Conservation (phyloP, 1,140 invertebrate genomes). For the Pararge aegeria region DNA sequence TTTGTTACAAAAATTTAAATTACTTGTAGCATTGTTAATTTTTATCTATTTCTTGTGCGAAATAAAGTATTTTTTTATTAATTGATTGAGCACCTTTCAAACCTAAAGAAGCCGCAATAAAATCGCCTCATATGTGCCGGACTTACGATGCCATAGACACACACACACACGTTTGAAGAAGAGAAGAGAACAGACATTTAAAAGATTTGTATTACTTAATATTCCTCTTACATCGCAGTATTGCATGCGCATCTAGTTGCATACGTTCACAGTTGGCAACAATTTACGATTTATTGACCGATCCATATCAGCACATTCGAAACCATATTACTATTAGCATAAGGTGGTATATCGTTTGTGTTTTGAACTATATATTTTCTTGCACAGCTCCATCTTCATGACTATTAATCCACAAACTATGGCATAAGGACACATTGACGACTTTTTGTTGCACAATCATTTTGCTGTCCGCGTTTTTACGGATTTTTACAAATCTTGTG, state of each 20-base stretch:
- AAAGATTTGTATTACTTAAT: slow-evolving; percentile 1
- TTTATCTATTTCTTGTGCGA: too few relatives aligned
- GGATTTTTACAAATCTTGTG: background rate
- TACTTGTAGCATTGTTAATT: too few relatives aligned
- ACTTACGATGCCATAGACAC: too few relatives aligned
- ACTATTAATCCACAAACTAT: slow-evolving; percentile 31
- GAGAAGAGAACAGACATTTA: too few relatives aligned
- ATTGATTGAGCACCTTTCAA: too few relatives aligned
- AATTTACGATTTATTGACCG: slow-evolving; percentile 10
- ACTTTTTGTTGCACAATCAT: background rate
- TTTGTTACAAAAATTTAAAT: too few relatives aligned
- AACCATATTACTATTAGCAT: background rate
- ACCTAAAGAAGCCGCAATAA: too few relatives aligned
- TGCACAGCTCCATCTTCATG: slow-evolving; percentile 16
- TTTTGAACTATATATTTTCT: slow-evolving; percentile 3
- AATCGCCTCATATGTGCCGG: too few relatives aligned
- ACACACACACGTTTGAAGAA: too few relatives aligned
- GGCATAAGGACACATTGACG: background rate
- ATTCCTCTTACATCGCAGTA: background rate
- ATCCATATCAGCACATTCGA: background rate
- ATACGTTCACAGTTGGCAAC: slow-evolving; percentile 7
- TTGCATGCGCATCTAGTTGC: slow-evolving; percentile 4
- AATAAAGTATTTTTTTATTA: too few relatives aligned
- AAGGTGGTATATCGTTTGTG: background rate
- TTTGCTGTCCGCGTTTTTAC: background rate